Evolutionary conservation across 1,140 invertebrate genomes (phyloP), one percentile per base, ranked within the genome.

Genomic region (Ips nitidus): DNA sequence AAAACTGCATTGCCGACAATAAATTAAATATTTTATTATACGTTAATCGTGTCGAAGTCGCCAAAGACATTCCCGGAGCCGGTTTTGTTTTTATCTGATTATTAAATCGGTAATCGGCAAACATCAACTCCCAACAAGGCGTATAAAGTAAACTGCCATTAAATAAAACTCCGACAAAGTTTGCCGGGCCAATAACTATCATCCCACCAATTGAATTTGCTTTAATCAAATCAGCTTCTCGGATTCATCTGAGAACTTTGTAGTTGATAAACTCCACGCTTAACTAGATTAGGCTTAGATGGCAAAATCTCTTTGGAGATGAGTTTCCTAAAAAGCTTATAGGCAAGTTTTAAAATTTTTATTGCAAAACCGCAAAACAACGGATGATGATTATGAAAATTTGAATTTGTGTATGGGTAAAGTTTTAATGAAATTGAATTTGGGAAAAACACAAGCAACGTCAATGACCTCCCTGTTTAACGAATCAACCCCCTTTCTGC

Each of bases 201-300:
- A 62, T 52, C 37, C 2, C 60, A 52, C 5, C 60, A 62, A 62
- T 62, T 56, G 62, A 64, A 64, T 64, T 64, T 64, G 39, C 50
- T 50, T 64, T 64, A 55, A 56, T 64, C 62, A 64, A 64, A 64
- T 64, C 62, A 53, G 50, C 52, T 55, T 64, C 52, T 8, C 22
- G 40, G 52, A 55, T 56, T 64, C 52, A 53, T 53, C 62, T 40
- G 37, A 52, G 38, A 62, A 62, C 60, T 62, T 50, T 50, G 45
- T 62, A 39, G 60, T 62, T 62, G 60, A 62, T 62, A 62, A 62
- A 62, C 60, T 62, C 47, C 47, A 47, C 45, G 45, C 22, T 62
- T 62, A 62, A 62, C 60, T 62, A 62, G 60, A 62, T 62, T 62
- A 47, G 52, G 47, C 5, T 6, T 39, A 45, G 45, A 52, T 39